A percentile compares a stretch with the other conserved stretches of the same genome.
phyloP scores from a whole-genome alignment of 64 coral and sea anemone genomes.

The Pachyseris speciosa region DNA sequence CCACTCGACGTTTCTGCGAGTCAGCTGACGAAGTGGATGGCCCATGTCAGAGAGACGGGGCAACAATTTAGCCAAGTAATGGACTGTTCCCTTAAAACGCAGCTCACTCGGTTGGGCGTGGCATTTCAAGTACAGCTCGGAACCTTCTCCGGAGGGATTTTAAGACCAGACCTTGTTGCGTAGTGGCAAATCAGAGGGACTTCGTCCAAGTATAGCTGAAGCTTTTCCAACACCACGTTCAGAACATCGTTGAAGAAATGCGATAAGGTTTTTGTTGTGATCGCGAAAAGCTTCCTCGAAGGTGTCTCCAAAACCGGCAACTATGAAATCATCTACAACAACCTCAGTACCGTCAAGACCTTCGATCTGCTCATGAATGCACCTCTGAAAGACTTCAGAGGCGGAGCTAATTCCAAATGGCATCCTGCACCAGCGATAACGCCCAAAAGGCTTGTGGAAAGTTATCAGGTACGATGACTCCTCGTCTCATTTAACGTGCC shows the following conservation, averaged over 20 bases:
- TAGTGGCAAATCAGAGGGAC: background rate
- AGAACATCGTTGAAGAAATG: background rate
- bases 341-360: background rate
- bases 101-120: background rate
- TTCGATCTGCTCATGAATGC: background rate
- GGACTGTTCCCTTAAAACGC: background rate
- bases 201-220: background rate
- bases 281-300: too few species aligned
- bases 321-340: background rate
- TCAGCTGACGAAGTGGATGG: constrained; percentile 5
- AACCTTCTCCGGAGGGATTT: background rate
- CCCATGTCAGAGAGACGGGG: constrained; percentile 13
- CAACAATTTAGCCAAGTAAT: constrained; percentile 7
- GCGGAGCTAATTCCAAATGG: background rate
- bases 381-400: background rate
- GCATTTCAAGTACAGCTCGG: background rate
- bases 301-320: too few species aligned
- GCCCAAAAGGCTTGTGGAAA: background rate
- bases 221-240: background rate
- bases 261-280: background rate
- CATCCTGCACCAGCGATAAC: background rate
- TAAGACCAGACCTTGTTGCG: background rate
- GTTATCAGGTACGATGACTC: background rate
- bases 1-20: constrained; percentile 2
- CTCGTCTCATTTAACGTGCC: background rate